phyloP scores from a whole-genome alignment of 2,113 vertebrate species.

The Antechinus flavipes region DNA sequence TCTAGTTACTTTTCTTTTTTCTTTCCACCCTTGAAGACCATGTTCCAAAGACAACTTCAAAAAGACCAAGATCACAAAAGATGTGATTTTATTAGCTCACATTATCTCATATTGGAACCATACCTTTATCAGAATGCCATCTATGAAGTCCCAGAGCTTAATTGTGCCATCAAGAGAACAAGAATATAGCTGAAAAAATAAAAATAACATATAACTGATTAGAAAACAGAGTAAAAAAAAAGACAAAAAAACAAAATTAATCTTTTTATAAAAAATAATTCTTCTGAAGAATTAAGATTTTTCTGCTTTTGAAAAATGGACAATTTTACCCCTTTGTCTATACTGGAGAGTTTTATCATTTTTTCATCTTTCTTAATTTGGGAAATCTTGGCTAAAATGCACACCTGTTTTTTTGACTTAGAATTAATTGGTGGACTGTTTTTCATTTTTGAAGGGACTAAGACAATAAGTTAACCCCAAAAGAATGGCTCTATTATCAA shows the following conservation, averaged over 20 bases:
- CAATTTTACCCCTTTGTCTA: too few species aligned
- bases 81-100: neutral
- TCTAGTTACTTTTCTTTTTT: neutral
- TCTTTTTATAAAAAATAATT: neutral
- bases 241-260: neutral
- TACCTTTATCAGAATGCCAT: constrained; percentile 97
- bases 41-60: neutral
- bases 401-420: neutral
- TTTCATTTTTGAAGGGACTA: neutral
- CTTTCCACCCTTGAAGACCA: neutral
- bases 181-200: constrained; percentile 89
- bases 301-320: constrained; percentile 13
- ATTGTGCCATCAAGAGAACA: constrained; percentile 94
- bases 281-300: neutral
- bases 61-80: neutral
- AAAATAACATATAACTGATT: neutral
- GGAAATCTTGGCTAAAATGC: neutral
- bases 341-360: too few species aligned
- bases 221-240: neutral
- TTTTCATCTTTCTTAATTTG: constrained; percentile 8
- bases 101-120: constrained; percentile 30
- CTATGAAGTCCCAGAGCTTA: constrained; percentile 96
- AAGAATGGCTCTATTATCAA: neutral
- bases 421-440: neutral
- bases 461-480: neutral